Percentiles rank a stretch among this genome's conserved stretches.
These are phyloP conservation scores for Crypturellus tataupa DNA, from an alignment of 2,797 vertebrate genomes.

Conservation along the genomic window DNA sequence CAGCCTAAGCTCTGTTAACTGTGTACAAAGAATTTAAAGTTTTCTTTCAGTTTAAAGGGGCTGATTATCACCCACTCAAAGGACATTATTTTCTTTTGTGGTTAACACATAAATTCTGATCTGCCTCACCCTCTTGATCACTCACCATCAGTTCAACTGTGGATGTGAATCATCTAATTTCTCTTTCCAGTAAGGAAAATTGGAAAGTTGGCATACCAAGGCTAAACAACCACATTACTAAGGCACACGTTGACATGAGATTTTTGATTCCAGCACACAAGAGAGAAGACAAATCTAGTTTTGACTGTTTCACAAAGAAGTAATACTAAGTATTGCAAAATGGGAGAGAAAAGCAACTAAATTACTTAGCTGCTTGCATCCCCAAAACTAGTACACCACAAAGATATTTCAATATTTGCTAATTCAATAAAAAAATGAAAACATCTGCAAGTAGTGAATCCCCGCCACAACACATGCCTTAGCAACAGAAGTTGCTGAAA, in stretches of 20 bases:
- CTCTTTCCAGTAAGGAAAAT: slow-evolving; percentile 48
- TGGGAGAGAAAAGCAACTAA: not conserved
- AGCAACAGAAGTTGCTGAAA: not conserved
- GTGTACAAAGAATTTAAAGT: not conserved
- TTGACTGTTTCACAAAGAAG: not conserved
- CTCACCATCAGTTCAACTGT: not conserved
- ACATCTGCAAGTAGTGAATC: not conserved
- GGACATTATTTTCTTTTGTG: not conserved
- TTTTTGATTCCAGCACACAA: not conserved
- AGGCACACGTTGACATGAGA: not conserved
- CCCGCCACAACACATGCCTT: not conserved
- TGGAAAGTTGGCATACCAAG: slow-evolving; percentile 37
- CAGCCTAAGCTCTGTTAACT: not conserved
- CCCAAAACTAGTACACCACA: not conserved
- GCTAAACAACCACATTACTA: not conserved
- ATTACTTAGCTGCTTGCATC: not conserved
- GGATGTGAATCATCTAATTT: slow-evolving; percentile 45
- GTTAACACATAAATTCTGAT: slow-evolving; percentile 19
- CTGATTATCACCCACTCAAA: not conserved
- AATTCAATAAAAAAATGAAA: not conserved
- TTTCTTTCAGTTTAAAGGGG: not conserved
- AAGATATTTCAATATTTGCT: not conserved
- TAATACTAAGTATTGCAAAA: not conserved
- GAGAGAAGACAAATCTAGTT: not conserved
- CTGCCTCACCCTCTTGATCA: not conserved